These are phyloP conservation scores for Paelopatides confundens DNA, from an alignment of 53 echinoderm and acorn worm species.

Conservation along the genomic window DNA sequence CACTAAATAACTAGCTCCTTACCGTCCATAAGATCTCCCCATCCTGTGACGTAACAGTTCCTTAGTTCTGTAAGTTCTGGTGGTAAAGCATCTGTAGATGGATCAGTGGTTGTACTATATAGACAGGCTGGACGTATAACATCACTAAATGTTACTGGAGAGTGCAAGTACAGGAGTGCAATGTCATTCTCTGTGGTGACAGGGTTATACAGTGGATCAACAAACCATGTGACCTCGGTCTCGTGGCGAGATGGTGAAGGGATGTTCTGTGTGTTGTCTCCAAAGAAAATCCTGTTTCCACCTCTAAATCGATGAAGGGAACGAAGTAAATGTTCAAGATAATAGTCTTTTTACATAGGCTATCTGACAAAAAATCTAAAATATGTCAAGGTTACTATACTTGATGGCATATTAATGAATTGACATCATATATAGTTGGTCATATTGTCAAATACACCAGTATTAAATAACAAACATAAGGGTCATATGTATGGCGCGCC, in stretches of 20 bases:
- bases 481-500: too few relatives aligned
- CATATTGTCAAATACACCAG: too few relatives aligned
- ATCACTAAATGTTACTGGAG: conserved; percentile 65
- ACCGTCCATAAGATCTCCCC: conserved; percentile 57
- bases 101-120: conserved; percentile 54
- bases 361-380: too few relatives aligned
- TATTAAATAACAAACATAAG: too few relatives aligned
- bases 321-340: neutral
- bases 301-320: neutral
- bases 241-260: neutral
- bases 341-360: too few relatives aligned
- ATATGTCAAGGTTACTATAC: too few relatives aligned
- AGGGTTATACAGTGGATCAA: neutral
- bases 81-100: neutral
- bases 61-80: conserved; percentile 6
- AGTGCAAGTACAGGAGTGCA: conserved; percentile 68
- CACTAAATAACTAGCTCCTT: too few relatives aligned
- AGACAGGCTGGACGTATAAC: conserved; percentile 76
- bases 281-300: neutral
- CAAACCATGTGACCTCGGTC: neutral
- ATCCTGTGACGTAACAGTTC: conserved; percentile 66
- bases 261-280: neutral
- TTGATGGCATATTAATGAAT: too few relatives aligned
- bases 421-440: too few relatives aligned
- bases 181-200: conserved; percentile 63